Conservation (phyloP, 2,888 invertebrate genomes). For the Oasisia sp. region DNA sequence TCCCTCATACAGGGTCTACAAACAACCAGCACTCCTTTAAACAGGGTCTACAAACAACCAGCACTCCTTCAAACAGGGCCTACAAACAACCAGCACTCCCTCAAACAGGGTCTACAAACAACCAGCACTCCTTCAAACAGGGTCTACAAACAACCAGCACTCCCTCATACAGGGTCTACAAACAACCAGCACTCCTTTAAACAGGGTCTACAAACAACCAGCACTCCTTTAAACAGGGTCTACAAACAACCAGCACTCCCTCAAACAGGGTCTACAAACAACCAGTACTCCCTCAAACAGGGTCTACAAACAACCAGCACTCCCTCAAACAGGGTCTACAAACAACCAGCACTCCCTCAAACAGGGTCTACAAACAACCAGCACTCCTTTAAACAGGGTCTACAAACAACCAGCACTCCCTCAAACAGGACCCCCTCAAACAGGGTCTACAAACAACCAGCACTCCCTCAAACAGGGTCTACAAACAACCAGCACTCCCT, state of each 20-base stretch:
- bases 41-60: constrained; percentile 59
- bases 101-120: constrained; percentile 63
- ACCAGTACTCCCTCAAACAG: constrained; percentile 63
- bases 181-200: constrained; percentile 61
- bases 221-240: constrained; percentile 62
- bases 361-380: constrained; percentile 59
- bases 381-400: constrained; percentile 62
- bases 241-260: constrained; percentile 58
- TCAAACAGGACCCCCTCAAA: constrained; percentile 62
- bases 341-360: constrained; percentile 61
- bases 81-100: constrained; percentile 58
- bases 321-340: constrained; percentile 62
- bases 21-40: constrained; percentile 61
- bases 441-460: constrained; percentile 58
- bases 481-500: constrained; percentile 58
- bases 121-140: constrained; percentile 63
- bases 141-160: constrained; percentile 59
- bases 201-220: constrained; percentile 59
- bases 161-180: constrained; percentile 62
- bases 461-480: constrained; percentile 63
- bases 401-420: no score
- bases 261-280: constrained; percentile 63
- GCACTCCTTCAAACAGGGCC: constrained; percentile 62
- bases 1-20: constrained; percentile 62
- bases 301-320: constrained; percentile 59